A percentile compares a stretch with the other conserved stretches of the same genome.
phyloP scores from a whole-genome alignment of 2,797 vertebrate genomes.

The Nasua narica region DNA sequence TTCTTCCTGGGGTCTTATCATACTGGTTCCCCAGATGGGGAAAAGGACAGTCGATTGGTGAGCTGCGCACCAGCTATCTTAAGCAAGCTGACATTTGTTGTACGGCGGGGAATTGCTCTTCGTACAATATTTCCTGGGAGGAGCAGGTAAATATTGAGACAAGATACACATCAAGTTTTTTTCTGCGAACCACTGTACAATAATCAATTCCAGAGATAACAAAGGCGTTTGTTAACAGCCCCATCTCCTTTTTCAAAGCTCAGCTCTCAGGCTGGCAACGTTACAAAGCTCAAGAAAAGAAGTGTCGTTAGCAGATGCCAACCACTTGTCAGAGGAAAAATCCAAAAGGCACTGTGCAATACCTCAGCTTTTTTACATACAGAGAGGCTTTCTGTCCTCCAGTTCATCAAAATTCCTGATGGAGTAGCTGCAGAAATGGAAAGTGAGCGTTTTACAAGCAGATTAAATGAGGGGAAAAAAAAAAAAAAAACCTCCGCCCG shows the following conservation, averaged over 20 bases:
- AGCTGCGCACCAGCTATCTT: constrained; percentile 55
- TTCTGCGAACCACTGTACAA: constrained; percentile 69
- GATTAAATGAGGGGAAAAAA: constrained; percentile 55
- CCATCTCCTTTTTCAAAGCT: constrained; percentile 74
- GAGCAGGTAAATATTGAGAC: constrained; percentile 81
- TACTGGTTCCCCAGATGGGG: constrained; percentile 37
- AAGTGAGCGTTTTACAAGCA: constrained; percentile 47
- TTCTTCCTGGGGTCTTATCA: constrained; percentile 54
- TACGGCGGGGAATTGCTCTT: constrained; percentile 68
- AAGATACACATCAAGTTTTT: constrained; percentile 73
- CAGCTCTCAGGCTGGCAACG: constrained; percentile 68
- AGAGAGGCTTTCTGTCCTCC: constrained; percentile 64
- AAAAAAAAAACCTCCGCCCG: not conserved
- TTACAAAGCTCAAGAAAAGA: constrained; percentile 72
- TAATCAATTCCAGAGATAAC: constrained; percentile 78
- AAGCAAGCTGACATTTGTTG: constrained; percentile 62
- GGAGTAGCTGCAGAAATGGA: constrained; percentile 48
- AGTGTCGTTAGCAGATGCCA: constrained; percentile 76
- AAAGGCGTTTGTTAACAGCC: constrained; percentile 77
- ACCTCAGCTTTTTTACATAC: constrained; percentile 69
- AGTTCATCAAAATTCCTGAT: constrained; percentile 69
- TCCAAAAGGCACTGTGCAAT: constrained; percentile 48
- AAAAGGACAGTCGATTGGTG: constrained; percentile 52
- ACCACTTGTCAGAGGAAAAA: constrained; percentile 75
- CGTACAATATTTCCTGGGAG: constrained; percentile 78